These are phyloP conservation scores for Eristalis tenax DNA, from an alignment of 2,888 invertebrate genomes.

Conservation along the genomic window DNA sequence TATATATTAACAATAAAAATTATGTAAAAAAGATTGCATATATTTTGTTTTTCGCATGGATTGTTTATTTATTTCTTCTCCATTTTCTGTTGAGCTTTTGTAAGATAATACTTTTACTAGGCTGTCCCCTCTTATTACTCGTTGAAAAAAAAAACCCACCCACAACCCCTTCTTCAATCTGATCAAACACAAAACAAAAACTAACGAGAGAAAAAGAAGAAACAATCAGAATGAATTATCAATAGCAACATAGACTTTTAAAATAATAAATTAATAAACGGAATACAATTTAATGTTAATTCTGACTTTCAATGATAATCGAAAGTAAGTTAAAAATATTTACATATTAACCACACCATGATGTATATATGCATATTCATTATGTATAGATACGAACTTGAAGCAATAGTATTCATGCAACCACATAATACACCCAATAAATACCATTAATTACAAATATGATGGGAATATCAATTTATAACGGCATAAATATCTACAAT, in stretches of 20 bases:
- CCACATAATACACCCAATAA: not conserved
- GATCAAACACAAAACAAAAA: conserved; percentile 7
- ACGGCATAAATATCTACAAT: not conserved
- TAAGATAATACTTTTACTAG: not conserved
- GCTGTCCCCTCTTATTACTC: not conserved
- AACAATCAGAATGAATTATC: conserved; percentile 40
- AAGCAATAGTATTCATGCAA: not conserved
- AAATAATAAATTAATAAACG: conserved; percentile 33
- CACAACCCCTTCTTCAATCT: not conserved
- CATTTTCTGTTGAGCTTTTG: not conserved
- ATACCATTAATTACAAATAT: not conserved
- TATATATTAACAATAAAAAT: conserved; percentile 39
- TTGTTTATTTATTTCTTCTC: conserved; percentile 9
- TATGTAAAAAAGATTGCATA: conserved; percentile 9
- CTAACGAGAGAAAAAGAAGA: not conserved
- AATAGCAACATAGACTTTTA: conserved; percentile 50
- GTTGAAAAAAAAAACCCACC: not conserved
- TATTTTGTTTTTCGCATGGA: conserved; percentile 16
- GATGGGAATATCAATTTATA: not conserved
- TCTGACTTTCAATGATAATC: conserved; percentile 23
- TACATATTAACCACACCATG: conserved; percentile 22
- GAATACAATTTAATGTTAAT: conserved; percentile 30
- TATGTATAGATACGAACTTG: conserved; percentile 39
- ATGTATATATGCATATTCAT: conserved; percentile 38
- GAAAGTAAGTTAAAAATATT: conserved; percentile 7